Evolutionary conservation across 2,113 vertebrate species (phyloP), one percentile per base, ranked within the genome.

Genomic region (Channa argus): DNA sequence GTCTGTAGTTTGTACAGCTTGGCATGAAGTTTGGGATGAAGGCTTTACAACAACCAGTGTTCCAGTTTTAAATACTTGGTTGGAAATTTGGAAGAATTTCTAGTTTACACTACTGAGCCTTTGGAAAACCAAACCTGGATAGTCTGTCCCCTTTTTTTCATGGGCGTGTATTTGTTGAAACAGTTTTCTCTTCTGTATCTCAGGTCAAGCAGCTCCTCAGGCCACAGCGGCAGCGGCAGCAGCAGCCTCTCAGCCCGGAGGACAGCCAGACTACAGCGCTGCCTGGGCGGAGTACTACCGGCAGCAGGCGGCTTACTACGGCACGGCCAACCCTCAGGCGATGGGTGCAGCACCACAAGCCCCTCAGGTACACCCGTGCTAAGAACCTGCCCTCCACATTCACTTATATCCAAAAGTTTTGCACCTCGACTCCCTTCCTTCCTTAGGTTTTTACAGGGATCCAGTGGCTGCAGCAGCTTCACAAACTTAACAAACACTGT

Each of bases 271-370:
- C 86, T 99, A 99, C 88, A 99, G 96, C 9, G 97, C 97, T 0
- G 98, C 98, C 2, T 99, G 98, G 98, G 98, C 98, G 0, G 98
- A 99, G 83, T 99, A 99, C 92, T 99, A 99, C 91, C 89, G 98
- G 75, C 98, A 99, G 5, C 98, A 99, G 90, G 98, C 98, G 0
- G 97, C 98, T 0, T 99, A 99, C 88, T 99, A 99, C 0, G 97
- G 98, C 71, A 97, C 98, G 71, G 96, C 94, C 14, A 97, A 96
- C 91, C 96, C 98, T 15, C 97, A 98, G 93, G 91, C 94, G 69
- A 97, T 99, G 96, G 97, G 97, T 5, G 96, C 96, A 24, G 96
- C 97, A 58, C 97, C 97, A 87, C 97, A 93, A 91, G 91, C 94
- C 63, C 94, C 93, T 75, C 95, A 98, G 97, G 97, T 99, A 98